Base-by-base conservation (phyloP, 2,113 vertebrate species). In the Paedocypris sp. region DNA sequence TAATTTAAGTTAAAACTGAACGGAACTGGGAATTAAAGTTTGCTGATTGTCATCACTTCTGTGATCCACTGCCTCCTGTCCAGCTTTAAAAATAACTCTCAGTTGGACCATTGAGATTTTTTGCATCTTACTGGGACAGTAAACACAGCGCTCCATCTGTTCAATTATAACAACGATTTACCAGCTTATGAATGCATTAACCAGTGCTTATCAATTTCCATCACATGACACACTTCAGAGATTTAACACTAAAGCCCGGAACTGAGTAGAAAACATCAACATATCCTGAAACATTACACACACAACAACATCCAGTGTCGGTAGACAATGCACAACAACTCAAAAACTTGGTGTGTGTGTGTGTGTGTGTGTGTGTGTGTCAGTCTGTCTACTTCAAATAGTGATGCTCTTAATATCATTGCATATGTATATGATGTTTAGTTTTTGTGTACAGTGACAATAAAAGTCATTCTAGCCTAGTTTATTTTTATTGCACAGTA, bases 141-240 rank as follows among this genome's bases (percentile, higher is more conserved):
- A 79, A 79, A 82, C 76, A 74, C 75, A 77, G 79, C 57, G 63
- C 77, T 82, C 81, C 82, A 86, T 83, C 81, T 86, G 82, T 86
- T 83, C 83, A 82, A 84, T 84, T 83, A 82, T 66, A 75, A 74
- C 67, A 73, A 70, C 81, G 81, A 82, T 81, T 70, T 83, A 82
- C 64, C 70, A 75, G 81, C 83, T 84, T 82, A 83, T 80, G 76
- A 81, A 73, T 81, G 78, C 76, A 80, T 83, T 82, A 81, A 71
- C 65, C 42, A n/a, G 73, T 31, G 71, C 75, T 75, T 81, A 77
- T 77, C 71, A 39, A 73, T 83, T 67, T 60, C 69, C 61, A 53
- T 69, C 73, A 64, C 66, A 67, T 16, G 43, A 48, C 45, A 19
- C 62, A 69, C 72, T 72, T 68, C 57, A 67, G 32, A 76, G 74